phyloP scores from a whole-genome alignment of 2,113 vertebrate species.

The Willisornis vidua region DNA sequence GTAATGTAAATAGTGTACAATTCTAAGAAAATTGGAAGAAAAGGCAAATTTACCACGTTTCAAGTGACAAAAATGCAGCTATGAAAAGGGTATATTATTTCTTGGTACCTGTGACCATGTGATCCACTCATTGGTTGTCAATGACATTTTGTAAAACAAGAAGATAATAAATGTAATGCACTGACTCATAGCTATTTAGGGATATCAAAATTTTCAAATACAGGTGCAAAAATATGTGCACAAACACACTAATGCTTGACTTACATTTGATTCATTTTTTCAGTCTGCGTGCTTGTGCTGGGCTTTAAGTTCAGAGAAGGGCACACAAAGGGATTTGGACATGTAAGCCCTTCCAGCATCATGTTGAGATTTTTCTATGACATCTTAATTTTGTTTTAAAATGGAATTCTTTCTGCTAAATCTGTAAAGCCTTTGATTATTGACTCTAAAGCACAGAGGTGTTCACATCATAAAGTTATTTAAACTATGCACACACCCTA shows the following conservation, averaged over 20 bases:
- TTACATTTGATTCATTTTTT: neutral
- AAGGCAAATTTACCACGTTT: neutral
- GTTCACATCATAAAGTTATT: neutral
- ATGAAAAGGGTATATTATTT: neutral
- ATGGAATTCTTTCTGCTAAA: neutral
- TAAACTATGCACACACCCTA: neutral
- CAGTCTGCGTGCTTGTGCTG: neutral
- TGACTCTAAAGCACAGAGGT: neutral
- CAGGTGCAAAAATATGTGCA: neutral
- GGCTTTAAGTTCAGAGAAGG: neutral
- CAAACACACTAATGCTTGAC: neutral
- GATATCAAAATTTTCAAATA: neutral
- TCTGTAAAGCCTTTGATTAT: constrained; percentile 18
- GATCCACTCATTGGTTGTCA: neutral
- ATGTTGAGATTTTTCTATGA: neutral
- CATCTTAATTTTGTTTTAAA: neutral
- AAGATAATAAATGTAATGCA: neutral
- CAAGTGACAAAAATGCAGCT: neutral
- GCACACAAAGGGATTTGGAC: neutral
- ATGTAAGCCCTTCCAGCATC: neutral
- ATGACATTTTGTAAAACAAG: neutral
- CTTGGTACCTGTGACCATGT: neutral
- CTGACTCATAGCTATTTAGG: neutral
- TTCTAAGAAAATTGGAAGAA: constrained; percentile 34
- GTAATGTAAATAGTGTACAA: neutral